phyloP scores from a whole-genome alignment of 1,140 invertebrate genomes.

The Drosophila bifasciata region DNA sequence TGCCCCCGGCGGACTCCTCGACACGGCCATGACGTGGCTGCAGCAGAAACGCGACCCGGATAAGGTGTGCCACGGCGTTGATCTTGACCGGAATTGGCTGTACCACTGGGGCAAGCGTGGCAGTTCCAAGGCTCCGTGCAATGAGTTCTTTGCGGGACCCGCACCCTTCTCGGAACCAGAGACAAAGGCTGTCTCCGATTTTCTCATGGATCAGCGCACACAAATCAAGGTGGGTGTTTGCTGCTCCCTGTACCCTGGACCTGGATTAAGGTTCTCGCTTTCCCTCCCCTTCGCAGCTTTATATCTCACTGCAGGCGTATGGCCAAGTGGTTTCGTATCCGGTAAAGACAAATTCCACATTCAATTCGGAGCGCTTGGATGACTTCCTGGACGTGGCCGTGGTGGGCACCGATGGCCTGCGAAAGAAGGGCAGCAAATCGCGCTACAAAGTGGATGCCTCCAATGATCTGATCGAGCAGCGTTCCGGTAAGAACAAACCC shows the following conservation, averaged over 20 bases:
- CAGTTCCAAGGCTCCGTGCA: constrained; percentile 90
- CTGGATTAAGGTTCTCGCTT: too few species aligned
- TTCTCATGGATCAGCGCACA: constrained; percentile 86
- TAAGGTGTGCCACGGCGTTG: constrained; percentile 85
- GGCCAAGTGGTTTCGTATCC: constrained; percentile 90
- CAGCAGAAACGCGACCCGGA: constrained; percentile 62
- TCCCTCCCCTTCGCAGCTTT: constrained; percentile 85
- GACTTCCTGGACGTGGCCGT: constrained; percentile 81
- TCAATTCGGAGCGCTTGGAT: constrained; percentile 71
- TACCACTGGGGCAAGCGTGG: constrained; percentile 89
- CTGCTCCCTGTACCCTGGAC: too few species aligned
- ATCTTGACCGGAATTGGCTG: constrained; percentile 90
- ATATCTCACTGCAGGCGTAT: constrained; percentile 92
- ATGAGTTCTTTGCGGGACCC: constrained; percentile 91
- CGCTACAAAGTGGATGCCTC: constrained; percentile 80
- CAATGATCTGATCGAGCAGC: constrained; percentile 78
- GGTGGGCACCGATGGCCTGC: constrained; percentile 76
- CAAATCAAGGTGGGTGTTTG: constrained; percentile 87
- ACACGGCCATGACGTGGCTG: constrained; percentile 82
- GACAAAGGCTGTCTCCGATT: constrained; percentile 88
- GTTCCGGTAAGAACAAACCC: constrained; percentile 53
- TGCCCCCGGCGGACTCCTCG: constrained; percentile 55
- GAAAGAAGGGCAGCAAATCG: constrained; percentile 74
- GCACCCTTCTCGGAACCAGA: constrained; percentile 94
- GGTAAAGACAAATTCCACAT: constrained; percentile 70